Percentiles rank a stretch among this genome's conserved stretches.
These are phyloP conservation scores for Molossus alvarezi DNA, from an alignment of 2,797 vertebrate genomes.

Conservation along the genomic window DNA sequence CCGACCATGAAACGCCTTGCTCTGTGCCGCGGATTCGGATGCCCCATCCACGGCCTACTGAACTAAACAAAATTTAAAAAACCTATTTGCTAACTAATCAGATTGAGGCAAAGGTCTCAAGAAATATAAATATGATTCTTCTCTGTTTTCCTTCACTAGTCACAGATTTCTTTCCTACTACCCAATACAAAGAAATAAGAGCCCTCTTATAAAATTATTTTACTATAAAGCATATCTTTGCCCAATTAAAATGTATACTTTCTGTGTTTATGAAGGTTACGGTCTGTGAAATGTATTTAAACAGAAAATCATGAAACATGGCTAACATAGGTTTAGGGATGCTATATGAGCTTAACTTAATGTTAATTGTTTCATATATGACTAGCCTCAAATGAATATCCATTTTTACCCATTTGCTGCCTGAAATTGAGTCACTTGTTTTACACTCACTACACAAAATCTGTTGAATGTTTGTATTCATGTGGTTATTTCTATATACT, in stretches of 20 bases:
- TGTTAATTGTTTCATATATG: conserved; percentile 21
- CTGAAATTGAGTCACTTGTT: conserved; percentile 61
- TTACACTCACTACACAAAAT: conserved; percentile 1
- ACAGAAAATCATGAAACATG: conserved; percentile 40
- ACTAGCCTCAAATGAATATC: conserved; percentile 59
- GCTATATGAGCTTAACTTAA: conserved; percentile 40
- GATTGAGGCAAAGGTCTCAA: conserved; percentile 9
- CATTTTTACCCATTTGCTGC: conserved; percentile 68
- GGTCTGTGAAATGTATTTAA: conserved; percentile 53
- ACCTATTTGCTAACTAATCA: conserved; percentile 41
- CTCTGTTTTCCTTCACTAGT: conserved; percentile 35
- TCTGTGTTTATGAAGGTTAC: conserved; percentile 12
- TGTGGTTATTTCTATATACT: background rate
- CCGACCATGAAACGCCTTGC: conserved; percentile 31
- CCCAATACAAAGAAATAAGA: conserved; percentile 40
- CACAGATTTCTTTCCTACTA: conserved; percentile 12
- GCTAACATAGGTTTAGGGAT: conserved; percentile 20
- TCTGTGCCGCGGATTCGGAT: conserved; percentile 54
- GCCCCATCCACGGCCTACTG: conserved; percentile 33
- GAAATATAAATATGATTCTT: background rate
- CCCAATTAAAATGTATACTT: conserved; percentile 34
- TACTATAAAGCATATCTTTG: conserved; percentile 33
- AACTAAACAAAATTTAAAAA: conserved; percentile 54
- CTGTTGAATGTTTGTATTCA: conserved; percentile 40
- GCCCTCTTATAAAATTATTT: conserved; percentile 17